These are phyloP conservation scores for Muntiacus reevesi DNA, from an alignment of 2,113 vertebrate species.

Conservation along the genomic window DNA sequence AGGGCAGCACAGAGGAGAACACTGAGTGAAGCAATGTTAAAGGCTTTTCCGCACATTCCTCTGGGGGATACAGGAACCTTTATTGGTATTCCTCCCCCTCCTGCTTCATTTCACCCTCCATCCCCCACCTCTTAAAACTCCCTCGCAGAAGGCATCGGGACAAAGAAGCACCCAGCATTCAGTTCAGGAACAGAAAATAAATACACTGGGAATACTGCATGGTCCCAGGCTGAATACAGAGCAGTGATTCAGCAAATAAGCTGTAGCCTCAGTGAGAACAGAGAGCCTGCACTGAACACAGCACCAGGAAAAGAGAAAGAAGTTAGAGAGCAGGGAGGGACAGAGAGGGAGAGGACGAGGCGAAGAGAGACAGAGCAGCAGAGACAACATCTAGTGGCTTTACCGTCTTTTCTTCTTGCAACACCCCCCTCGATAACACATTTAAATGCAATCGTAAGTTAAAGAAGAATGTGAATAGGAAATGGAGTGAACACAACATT, in stretches of 20 bases:
- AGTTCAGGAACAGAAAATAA: constrained; percentile 73
- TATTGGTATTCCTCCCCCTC: constrained; percentile 21
- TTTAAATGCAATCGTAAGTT: background rate
- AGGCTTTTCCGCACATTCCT: constrained; percentile 42
- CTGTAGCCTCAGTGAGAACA: constrained; percentile 32
- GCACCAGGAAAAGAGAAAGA: background rate
- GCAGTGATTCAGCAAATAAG: constrained; percentile 59
- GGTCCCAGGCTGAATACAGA: constrained; percentile 65
- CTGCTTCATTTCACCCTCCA: background rate
- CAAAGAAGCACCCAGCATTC: constrained; percentile 65
- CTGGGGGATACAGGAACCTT: constrained; percentile 58
- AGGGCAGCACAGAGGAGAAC: constrained; percentile 62
- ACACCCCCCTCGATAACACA: background rate
- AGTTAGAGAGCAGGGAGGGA: background rate
- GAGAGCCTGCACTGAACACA: constrained; percentile 35
- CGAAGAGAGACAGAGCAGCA: background rate
- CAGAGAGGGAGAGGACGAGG: background rate
- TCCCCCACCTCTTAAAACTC: background rate
- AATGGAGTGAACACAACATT: background rate
- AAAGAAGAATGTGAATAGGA: background rate
- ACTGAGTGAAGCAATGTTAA: constrained; percentile 56
- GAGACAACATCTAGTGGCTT: background rate
- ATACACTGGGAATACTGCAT: constrained; percentile 69
- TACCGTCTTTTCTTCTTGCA: background rate
- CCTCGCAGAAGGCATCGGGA: constrained; percentile 49